Evolutionary conservation across 2,888 invertebrate species (phyloP).

Genomic region (Aporophyla nigra): DNA sequence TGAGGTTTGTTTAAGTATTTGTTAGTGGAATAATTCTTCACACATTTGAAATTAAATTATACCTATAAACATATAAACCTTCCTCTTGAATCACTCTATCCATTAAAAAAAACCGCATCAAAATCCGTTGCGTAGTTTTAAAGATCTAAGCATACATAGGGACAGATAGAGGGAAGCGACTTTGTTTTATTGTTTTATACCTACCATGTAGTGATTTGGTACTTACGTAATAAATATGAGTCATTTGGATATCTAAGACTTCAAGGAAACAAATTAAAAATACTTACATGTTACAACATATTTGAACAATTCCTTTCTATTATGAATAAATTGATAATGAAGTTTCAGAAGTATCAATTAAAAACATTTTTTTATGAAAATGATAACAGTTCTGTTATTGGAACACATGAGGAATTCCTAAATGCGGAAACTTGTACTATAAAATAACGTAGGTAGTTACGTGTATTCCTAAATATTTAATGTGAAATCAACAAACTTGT

Average conservation of each 20-base stretch:
- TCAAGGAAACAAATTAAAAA: background rate
- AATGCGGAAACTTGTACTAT: slow-evolving; percentile 51
- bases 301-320: slow-evolving; percentile 36
- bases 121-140: too few relatives aligned
- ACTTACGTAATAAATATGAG: background rate
- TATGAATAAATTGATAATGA: slow-evolving; percentile 11
- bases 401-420: slow-evolving; percentile 5
- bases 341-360: slow-evolving; percentile 21
- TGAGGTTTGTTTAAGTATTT: background rate
- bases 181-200: too few relatives aligned
- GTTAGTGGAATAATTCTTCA: background rate
- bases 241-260: slow-evolving; percentile 4
- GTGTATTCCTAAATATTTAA: slow-evolving; percentile 12
- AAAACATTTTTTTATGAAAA: slow-evolving; percentile 13
- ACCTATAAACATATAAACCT: too few relatives aligned
- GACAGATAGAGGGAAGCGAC: too few relatives aligned
- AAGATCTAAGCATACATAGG: too few relatives aligned
- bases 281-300: background rate
- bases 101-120: too few relatives aligned
- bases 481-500: slow-evolving; percentile 25
- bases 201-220: too few relatives aligned
- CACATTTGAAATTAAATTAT: background rate
- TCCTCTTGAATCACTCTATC: too few relatives aligned
- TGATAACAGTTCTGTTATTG: slow-evolving; percentile 1
- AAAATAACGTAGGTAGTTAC: slow-evolving; percentile 23